Conservation (phyloP, 2,888 invertebrate species). For the Elmis aenea region DNA sequence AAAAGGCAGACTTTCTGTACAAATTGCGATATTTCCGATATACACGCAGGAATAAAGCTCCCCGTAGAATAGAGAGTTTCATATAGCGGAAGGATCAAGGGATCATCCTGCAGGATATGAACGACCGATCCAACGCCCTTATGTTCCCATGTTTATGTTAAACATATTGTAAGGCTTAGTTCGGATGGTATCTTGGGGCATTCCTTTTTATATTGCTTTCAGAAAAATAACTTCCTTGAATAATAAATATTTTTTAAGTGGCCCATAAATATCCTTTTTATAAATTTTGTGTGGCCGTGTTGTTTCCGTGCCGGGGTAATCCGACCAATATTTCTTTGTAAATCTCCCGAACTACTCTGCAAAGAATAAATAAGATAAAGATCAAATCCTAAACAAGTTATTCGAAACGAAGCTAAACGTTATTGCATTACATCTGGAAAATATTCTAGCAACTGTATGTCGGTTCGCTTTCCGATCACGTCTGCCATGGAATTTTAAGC, state of each 20-base stretch:
- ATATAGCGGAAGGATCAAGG: slow-evolving; percentile 19
- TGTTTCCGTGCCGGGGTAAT: no score
- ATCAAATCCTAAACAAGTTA: slow-evolving; percentile 24
- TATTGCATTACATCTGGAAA: slow-evolving; percentile 21
- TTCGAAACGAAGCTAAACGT: slow-evolving; percentile 20
- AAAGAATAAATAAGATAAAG: slow-evolving; percentile 20
- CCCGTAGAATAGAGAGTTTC: no score
- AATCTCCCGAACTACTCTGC: slow-evolving; percentile 15
- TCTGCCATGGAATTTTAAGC: slow-evolving; percentile 20
- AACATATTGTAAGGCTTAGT: slow-evolving; percentile 16
- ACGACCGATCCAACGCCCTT: slow-evolving; percentile 14
- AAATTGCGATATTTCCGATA: no score
- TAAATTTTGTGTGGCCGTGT: no score
- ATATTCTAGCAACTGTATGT: slow-evolving; percentile 17
- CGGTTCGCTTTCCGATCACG: slow-evolving; percentile 23
- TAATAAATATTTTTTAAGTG: no score
- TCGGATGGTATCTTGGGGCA: no score
- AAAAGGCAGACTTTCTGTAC: no score
- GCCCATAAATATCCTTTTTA: no score
- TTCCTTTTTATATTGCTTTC: neutral
- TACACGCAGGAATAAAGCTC: no score
- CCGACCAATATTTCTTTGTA: slow-evolving; percentile 18
- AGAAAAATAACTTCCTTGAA: no score
- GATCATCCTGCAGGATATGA: slow-evolving; percentile 22
- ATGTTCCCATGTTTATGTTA: slow-evolving; percentile 17